A percentile compares a stretch with the other conserved stretches of the same genome.
phyloP scores from a whole-genome alignment of 2,113 vertebrate species.

The Pantherophis guttatus region DNA sequence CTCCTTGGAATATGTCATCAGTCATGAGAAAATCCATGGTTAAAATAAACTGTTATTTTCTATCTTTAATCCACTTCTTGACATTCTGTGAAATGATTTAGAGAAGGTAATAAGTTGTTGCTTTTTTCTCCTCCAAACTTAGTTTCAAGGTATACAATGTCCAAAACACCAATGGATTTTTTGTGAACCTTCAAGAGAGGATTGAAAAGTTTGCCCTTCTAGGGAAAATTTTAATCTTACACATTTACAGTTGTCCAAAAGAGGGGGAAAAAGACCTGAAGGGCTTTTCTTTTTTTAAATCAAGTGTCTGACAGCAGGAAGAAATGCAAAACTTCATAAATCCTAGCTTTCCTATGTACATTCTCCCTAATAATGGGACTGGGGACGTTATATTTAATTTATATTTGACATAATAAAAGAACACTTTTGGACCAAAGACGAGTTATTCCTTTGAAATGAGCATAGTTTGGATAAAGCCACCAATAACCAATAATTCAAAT shows the following conservation, averaged over 20 bases:
- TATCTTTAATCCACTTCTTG: not conserved
- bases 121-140: not conserved
- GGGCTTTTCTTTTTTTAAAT: not conserved
- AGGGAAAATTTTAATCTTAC: not conserved
- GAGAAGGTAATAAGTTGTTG: not conserved
- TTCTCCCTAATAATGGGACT: not conserved
- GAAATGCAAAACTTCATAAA: not conserved
- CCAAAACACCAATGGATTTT: not conserved
- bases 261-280: not conserved
- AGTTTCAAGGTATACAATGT: not conserved
- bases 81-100: not conserved
- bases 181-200: not conserved
- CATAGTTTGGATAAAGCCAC: not conserved
- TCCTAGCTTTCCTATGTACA: not conserved
- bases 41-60: not conserved
- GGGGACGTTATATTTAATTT: not conserved
- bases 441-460: not conserved
- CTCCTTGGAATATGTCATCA: not conserved
- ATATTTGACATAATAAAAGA: not conserved
- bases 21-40: not conserved
- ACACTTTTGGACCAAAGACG: not conserved
- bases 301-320: not conserved
- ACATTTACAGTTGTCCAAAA: not conserved
- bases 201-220: not conserved
- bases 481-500: not conserved